Evolutionary conservation across 2,888 invertebrate species (phyloP).

Genomic region (Epinotia demarniana): DNA sequence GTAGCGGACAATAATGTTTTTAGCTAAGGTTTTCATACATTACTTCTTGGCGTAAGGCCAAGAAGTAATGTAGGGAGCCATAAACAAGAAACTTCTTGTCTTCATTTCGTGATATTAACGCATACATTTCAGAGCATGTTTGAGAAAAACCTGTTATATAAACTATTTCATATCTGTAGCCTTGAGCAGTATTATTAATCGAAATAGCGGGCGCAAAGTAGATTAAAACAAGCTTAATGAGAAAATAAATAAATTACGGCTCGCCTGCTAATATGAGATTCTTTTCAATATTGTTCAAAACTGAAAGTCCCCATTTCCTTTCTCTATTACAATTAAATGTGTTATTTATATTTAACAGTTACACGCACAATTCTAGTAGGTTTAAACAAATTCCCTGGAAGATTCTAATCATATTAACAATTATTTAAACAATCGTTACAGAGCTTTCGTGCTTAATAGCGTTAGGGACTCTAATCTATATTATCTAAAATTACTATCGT

Average conservation of each 20-base stretch:
- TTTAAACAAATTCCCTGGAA: not conserved
- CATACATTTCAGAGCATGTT: too few relatives aligned
- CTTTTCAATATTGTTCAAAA: not conserved
- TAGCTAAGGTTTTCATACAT: too few relatives aligned
- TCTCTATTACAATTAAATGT: not conserved
- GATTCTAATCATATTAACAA: not conserved
- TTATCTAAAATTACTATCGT: too few relatives aligned
- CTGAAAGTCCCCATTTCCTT: not conserved
- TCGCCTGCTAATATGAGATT: not conserved
- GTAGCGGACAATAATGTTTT: too few relatives aligned
- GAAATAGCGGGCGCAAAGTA: not conserved
- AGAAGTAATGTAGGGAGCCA: too few relatives aligned
- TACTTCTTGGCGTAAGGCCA: too few relatives aligned
- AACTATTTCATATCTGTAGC: slow-evolving; percentile 22
- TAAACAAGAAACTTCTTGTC: too few relatives aligned
- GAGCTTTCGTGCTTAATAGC: too few relatives aligned
- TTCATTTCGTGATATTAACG: too few relatives aligned
- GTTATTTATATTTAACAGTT: too few relatives aligned
- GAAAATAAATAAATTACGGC: not conserved
- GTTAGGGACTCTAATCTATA: too few relatives aligned
- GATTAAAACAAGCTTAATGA: not conserved
- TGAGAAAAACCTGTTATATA: slow-evolving; percentile 16
- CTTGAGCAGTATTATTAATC: not conserved
- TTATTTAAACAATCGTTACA: too few relatives aligned
- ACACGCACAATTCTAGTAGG: not conserved